phyloP scores from a whole-genome alignment of 2,888 invertebrate species.

The Agrochola litura region DNA sequence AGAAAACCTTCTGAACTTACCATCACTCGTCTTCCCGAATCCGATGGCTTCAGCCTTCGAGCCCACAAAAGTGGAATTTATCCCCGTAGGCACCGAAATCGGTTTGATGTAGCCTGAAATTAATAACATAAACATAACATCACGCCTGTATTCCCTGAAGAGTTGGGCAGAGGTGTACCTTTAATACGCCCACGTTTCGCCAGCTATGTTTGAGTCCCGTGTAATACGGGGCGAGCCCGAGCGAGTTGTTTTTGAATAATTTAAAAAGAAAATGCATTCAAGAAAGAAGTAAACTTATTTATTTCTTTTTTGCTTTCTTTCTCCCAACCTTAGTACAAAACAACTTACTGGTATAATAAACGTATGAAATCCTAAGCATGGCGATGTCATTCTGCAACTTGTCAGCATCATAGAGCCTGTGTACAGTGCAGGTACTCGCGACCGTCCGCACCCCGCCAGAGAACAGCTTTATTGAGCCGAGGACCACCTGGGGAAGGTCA shows the following conservation, averaged over 20 bases:
- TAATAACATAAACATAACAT: not conserved
- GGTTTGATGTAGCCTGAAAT: constrained; percentile 62
- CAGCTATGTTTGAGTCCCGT: no score
- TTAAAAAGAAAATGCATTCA: no score
- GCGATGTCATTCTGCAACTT: constrained; percentile 67
- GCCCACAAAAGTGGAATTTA: constrained; percentile 44
- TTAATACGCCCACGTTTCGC: no score
- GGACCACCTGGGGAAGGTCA: constrained; percentile 48
- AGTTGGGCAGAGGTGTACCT: no score
- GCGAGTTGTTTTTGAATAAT: no score
- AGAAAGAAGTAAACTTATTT: no score
- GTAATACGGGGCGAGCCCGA: no score
- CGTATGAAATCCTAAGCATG: constrained; percentile 61
- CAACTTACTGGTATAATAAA: constrained; percentile 60
- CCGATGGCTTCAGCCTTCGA: constrained; percentile 61
- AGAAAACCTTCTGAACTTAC: constrained; percentile 17
- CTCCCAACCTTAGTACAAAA: no score
- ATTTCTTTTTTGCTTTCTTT: no score
- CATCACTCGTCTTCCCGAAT: constrained; percentile 58
- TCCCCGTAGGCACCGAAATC: constrained; percentile 56
- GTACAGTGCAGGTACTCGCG: constrained; percentile 53
- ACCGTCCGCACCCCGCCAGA: constrained; percentile 64
- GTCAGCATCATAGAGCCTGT: constrained; percentile 61
- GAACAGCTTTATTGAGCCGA: constrained; percentile 63
- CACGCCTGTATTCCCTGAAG: no score